Percentiles rank a stretch among this genome's conserved stretches.
Evolutionary conservation across 2,113 vertebrate species (phyloP).

Genomic region (Pantherophis guttatus): DNA sequence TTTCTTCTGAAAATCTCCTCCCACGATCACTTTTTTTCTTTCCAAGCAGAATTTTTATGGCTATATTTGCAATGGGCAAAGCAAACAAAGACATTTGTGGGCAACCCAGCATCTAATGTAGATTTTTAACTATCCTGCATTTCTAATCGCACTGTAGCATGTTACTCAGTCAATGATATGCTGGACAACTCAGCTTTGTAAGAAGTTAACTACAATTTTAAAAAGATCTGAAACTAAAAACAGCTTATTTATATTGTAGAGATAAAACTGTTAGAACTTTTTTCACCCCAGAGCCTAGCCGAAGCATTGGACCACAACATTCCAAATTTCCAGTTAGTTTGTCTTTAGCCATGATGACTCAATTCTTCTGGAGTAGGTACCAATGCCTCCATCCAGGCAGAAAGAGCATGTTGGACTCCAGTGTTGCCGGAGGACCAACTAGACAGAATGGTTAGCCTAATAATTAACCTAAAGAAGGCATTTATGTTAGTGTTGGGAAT

Average conservation of each 20-base stretch:
- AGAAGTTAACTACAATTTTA: not conserved
- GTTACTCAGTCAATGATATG: not conserved
- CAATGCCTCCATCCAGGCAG: not conserved
- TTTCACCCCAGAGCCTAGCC: not conserved
- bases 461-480: not conserved
- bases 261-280: not conserved
- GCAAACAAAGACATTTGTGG: not conserved
- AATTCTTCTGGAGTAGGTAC: not conserved
- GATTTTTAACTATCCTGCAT: not conserved
- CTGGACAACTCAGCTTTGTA: not conserved
- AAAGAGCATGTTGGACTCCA: not conserved
- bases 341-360: not conserved
- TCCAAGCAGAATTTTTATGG: not conserved
- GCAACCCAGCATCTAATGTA: not conserved
- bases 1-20: not conserved
- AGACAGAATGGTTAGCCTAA: not conserved
- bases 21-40: not conserved
- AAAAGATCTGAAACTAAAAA: not conserved
- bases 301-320: not conserved
- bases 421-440: not conserved
- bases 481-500: not conserved
- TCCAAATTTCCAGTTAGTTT: not conserved
- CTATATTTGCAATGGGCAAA: not conserved
- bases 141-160: not conserved
- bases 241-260: not conserved